phyloP scores from a whole-genome alignment of 2,888 invertebrate genomes.

The Yponomeuta sedellus region DNA sequence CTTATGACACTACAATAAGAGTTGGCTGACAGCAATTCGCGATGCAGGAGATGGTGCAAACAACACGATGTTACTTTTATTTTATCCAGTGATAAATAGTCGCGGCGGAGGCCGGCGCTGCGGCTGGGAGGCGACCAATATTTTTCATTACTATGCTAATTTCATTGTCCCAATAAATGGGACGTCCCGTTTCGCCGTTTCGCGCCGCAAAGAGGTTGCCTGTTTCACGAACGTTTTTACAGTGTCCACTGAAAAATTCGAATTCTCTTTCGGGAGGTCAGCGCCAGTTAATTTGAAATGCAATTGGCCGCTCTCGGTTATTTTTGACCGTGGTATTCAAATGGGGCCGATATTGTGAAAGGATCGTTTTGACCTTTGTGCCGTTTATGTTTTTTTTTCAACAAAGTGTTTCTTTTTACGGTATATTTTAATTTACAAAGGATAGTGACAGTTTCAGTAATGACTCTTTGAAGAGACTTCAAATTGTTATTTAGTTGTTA shows the following conservation, averaged over 20 bases:
- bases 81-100: constrained; percentile 47
- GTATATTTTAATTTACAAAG: too few species aligned
- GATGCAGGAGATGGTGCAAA: neutral
- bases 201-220: constrained; percentile 66
- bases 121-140: constrained; percentile 54
- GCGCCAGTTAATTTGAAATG: constrained; percentile 62
- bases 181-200: constrained; percentile 40
- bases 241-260: constrained; percentile 64
- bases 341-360: constrained; percentile 4
- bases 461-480: too few species aligned
- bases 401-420: neutral
- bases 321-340: constrained; percentile 6
- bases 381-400: neutral
- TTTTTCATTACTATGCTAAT: constrained; percentile 76
- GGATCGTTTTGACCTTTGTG: neutral
- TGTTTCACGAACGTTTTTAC: constrained; percentile 59
- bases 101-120: constrained; percentile 35
- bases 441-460: too few species aligned
- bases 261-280: constrained; percentile 60
- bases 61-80: constrained; percentile 19
- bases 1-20: too few species aligned
- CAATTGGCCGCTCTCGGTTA: constrained; percentile 48
- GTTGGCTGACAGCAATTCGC: neutral
- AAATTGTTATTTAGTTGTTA: too few species aligned
- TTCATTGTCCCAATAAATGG: constrained; percentile 71